Evolutionary conservation across 2,797 vertebrate species (phyloP).

Genomic region (Phalloptychus januarius): DNA sequence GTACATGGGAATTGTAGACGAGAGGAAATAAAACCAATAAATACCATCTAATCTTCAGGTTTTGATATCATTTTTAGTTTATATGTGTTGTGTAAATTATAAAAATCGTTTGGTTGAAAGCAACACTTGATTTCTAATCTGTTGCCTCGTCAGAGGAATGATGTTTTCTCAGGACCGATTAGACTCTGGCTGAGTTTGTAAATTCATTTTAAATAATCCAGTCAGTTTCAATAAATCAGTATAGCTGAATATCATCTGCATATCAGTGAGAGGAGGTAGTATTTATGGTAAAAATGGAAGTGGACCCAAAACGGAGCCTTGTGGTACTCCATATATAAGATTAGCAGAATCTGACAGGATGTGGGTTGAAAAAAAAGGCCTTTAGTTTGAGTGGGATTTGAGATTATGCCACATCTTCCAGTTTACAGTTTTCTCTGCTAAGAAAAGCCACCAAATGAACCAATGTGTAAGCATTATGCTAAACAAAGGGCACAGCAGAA

Average conservation of each 20-base stretch:
- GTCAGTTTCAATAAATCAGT: not conserved
- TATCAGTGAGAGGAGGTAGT: not conserved
- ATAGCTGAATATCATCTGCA: not conserved
- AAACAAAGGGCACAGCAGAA: constrained; percentile 22
- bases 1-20: not conserved
- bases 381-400: too few relatives aligned
- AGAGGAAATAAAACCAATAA: not conserved
- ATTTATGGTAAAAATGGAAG: not conserved
- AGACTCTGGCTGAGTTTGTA: not conserved
- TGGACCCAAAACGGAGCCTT: not conserved
- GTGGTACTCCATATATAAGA: not conserved
- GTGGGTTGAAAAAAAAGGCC: not conserved
- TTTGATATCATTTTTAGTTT: not conserved
- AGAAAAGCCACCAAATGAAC: constrained; percentile 6
- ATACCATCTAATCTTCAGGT: not conserved
- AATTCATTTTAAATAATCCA: not conserved
- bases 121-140: not conserved
- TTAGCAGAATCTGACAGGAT: not conserved
- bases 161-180: not conserved
- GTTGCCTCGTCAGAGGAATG: not conserved
- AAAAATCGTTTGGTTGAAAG: not conserved
- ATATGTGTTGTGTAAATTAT: not conserved
- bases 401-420: not conserved
- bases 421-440: constrained; percentile 34
- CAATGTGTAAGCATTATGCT: constrained; percentile 36